Evolutionary conservation across 2,797 vertebrate genomes (phyloP), one percentile per base, ranked within the genome.

Genomic region (Spea hammondii): DNA sequence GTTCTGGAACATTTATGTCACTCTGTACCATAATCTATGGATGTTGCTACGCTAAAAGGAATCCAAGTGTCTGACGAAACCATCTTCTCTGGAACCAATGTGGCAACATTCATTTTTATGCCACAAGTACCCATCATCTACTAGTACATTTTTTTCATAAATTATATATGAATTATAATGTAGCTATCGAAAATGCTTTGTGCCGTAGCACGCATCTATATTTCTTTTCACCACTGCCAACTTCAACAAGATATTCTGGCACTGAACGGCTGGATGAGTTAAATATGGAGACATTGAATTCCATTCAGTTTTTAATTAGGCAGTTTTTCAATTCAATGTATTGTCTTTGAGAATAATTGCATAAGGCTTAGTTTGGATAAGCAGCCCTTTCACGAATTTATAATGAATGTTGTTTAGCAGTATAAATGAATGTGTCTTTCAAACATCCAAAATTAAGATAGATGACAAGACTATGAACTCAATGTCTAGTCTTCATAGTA

Each of bases 281-380:
- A 11, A 59, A 62, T 62, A 12, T 6, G 4, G 14, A 4, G n/a
- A 62, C 32, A 62, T 62, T 62, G 59, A 17, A 32, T 17, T 17
- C 59, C 59, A 62, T 62, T 62, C 59, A 3, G n/a, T 32, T 53
- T 62, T 62, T 17, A 62, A 62, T 17, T 62, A 62, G n/a, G n/a
- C n/a, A 6, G 5, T 17, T 6, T 62, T 17, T 57, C n/a, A 17
- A 32, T 32, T 62, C 59, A 17, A 44, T 14, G 5, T 62, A 62
- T 62, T 62, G 59, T 62, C 59, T 12, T n/a, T 17, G 9, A 17
- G 9, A 32, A 62, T 17, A 17, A 62, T 62, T 62, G 59, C n/a
- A 62, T 32, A 17, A 17, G 7, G 14, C 6, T 32, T 17, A 32
- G 14, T 62, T 17, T 62, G 59, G 59, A 62, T 32, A 62, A 62